Conservation (phyloP, 2,888 invertebrate species). For the Pristionchus mayeri region DNA sequence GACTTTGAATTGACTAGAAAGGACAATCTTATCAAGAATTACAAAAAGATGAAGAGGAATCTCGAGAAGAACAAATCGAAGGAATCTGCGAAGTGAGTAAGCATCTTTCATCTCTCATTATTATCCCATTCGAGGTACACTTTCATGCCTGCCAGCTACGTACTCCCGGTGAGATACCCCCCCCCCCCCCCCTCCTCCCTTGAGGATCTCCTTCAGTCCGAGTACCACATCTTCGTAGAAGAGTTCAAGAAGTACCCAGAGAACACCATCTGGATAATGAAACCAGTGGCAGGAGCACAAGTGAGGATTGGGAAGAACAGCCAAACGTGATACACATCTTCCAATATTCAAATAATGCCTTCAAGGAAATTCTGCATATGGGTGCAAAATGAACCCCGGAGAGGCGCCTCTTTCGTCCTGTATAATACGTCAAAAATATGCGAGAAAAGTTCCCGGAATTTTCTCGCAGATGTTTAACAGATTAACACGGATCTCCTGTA, state of each 20-base stretch:
- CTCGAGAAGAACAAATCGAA: slow-evolving; percentile 57
- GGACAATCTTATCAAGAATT: slow-evolving; percentile 78
- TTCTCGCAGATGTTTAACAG: too few relatives aligned
- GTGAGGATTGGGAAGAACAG: slow-evolving; percentile 79
- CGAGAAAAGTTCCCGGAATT: too few relatives aligned
- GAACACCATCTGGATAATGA: slow-evolving; percentile 83
- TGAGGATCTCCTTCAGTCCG: slow-evolving; percentile 77
- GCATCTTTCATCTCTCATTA: background rate
- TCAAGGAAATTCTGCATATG: too few relatives aligned
- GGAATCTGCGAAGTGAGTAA: slow-evolving; percentile 37
- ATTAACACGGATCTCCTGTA: too few relatives aligned
- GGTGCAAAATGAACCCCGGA: too few relatives aligned
- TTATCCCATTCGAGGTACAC: slow-evolving; percentile 76
- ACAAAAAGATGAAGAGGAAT: slow-evolving; percentile 67
- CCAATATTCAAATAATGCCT: too few relatives aligned
- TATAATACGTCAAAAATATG: too few relatives aligned
- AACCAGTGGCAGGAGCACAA: slow-evolving; percentile 82
- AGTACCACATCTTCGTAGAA: slow-evolving; percentile 82
- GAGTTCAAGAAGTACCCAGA: slow-evolving; percentile 80
- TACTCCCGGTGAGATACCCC: slow-evolving; percentile 79
- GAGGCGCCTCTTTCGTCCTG: too few relatives aligned
- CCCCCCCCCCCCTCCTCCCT: background rate
- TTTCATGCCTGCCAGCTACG: slow-evolving; percentile 81
- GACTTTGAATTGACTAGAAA: slow-evolving; percentile 81
- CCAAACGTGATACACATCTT: too few relatives aligned